Evolutionary conservation across 1,140 invertebrate species (phyloP), one percentile per base, ranked within the genome.

Genomic region (Melipona quadrifasciata): DNA sequence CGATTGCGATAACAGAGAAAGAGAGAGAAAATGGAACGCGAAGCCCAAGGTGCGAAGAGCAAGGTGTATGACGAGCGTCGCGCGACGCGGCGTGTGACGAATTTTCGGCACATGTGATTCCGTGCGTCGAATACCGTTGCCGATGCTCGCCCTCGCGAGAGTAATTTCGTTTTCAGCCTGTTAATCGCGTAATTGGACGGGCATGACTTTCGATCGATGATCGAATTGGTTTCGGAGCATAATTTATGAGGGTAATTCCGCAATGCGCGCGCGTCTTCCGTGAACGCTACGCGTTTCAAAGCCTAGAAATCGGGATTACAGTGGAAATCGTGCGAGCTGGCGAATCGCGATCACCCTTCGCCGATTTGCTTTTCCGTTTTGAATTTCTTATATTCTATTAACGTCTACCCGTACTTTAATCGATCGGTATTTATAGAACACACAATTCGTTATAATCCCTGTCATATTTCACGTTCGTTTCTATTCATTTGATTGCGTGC

Each of bases 91-190:
- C 61, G 70, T 11, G 74, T 16, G 16, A 75, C 82, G 74, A 82
- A 77, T 88, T 88, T 86, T 82, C 87, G 78, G 68, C 81, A 34
- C 67, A 77, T 68, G 77, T 64, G 64, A 34, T 65, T 61, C 75
- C 84, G 68, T 70, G 64, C 68, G 34, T 39, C 68, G 64, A 88
- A 88, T 88, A 81, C 77, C 86, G n/a, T 27, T 70, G 51, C 24
- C 64, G 57, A 75, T 55, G 86, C 27, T 65, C 80, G 71, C 39
- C 85, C 87, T 85, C 87, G 78, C 85, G 87, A 89, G 87, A 76
- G 83, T 89, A 88, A 89, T 89, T 89, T 86, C 87, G 65, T 89
- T 89, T 89, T 89, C 87, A 76, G 84, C 79, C 87, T 86, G 87
- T 89, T 89, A 89, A 89, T 65, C 87, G 80, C 72, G 72, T 89